Evolutionary conservation across 2,797 vertebrate genomes (phyloP).

Genomic region (Gouania willdenowi): DNA sequence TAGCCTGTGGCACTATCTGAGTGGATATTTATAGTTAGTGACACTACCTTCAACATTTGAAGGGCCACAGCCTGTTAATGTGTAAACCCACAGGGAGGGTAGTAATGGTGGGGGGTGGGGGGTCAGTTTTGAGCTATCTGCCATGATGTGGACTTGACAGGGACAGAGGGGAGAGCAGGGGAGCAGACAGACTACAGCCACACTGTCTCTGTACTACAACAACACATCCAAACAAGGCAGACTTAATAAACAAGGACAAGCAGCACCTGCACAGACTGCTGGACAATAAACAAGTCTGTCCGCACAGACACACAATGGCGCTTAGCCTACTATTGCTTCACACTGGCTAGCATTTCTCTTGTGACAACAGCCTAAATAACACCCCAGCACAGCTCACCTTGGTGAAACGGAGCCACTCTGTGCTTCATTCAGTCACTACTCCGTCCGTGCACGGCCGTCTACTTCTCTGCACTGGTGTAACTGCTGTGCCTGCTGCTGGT

Average conservation of each 20-base stretch:
- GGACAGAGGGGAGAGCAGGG: slow-evolving; percentile 13
- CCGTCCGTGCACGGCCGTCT: not conserved
- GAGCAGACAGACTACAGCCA: slow-evolving; percentile 43
- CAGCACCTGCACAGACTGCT: slow-evolving; percentile 10
- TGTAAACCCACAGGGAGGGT: too few relatives aligned
- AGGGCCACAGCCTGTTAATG: slow-evolving; percentile 22
- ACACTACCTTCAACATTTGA: too few relatives aligned
- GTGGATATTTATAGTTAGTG: too few relatives aligned
- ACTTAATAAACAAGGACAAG: slow-evolving; percentile 1
- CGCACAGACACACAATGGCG: slow-evolving; percentile 20
- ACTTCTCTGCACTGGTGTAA: slow-evolving; percentile 24
- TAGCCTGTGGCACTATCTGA: too few relatives aligned
- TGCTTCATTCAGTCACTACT: slow-evolving; percentile 29
- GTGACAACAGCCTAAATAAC: slow-evolving; percentile 11
- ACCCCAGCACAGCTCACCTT: slow-evolving; percentile 41
- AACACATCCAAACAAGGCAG: too few relatives aligned
- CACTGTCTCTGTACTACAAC: slow-evolving; percentile 41
- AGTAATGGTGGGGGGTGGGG: not conserved
- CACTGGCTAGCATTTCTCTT: slow-evolving; percentile 31
- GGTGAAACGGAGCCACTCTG: not conserved
- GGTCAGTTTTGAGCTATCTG: slow-evolving; percentile 32
- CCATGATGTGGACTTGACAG: slow-evolving; percentile 59
- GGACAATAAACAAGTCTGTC: not conserved
- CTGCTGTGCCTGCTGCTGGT: slow-evolving; percentile 1
- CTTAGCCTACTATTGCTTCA: slow-evolving; percentile 29